These are phyloP conservation scores for Terebella lapidaria DNA, from an alignment of 2,888 invertebrate genomes.

Conservation along the genomic window DNA sequence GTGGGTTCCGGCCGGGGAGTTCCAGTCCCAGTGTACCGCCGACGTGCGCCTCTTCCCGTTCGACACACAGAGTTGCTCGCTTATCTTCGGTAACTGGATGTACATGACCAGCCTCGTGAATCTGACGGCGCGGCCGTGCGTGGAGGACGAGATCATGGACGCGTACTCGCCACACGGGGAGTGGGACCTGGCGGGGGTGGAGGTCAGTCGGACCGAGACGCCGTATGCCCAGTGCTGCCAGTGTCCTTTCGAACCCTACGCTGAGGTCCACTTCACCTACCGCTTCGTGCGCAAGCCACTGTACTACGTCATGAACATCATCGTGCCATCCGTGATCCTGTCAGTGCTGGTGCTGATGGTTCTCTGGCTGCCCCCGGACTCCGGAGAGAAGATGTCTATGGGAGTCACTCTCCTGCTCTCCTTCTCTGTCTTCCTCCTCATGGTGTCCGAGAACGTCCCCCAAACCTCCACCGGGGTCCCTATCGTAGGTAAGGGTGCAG, in stretches of 20 bases:
- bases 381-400: not conserved
- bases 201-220: not conserved
- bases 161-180: not conserved
- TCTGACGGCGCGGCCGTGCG: not conserved
- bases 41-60: not conserved
- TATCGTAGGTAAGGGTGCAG: not conserved
- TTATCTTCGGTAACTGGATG: conserved; percentile 2
- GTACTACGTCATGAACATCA: conserved; percentile 3
- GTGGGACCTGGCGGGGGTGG: not conserved
- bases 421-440: not conserved
- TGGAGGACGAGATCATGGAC: not conserved
- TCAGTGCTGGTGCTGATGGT: not conserved
- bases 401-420: conserved; percentile 3
- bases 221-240: not conserved
- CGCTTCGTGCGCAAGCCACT: not conserved
- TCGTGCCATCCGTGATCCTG: conserved; percentile 2
- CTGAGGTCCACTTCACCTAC: not conserved
- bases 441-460: not conserved
- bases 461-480: not conserved
- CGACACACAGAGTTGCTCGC: not conserved
- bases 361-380: not conserved
- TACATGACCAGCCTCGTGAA: not conserved
- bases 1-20: not conserved
- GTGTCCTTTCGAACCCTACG: not conserved
- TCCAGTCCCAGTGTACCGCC: not conserved